These are phyloP conservation scores for Leptopilina syphax DNA, from an alignment of 2,888 invertebrate species.

Conservation along the genomic window DNA sequence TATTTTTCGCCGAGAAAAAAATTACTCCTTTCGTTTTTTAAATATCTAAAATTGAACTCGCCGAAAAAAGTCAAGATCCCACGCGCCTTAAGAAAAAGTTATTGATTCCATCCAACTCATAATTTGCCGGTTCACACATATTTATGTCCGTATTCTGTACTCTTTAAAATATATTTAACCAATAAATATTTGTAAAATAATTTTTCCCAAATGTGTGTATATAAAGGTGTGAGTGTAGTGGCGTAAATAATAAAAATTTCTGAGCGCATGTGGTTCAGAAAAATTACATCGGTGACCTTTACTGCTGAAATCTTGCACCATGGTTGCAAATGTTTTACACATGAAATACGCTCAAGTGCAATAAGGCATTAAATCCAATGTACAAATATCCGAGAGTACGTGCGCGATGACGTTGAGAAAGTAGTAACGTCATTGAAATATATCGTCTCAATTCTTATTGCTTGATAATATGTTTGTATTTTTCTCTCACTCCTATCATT, in stretches of 20 bases:
- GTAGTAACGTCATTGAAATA: slow-evolving; percentile 19
- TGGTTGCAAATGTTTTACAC: slow-evolving; percentile 11
- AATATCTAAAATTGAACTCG: no score
- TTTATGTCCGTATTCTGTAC: not conserved
- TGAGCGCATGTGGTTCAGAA: slow-evolving; percentile 15
- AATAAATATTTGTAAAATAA: slow-evolving; percentile 4
- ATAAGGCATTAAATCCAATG: slow-evolving; percentile 21
- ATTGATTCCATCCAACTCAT: not conserved
- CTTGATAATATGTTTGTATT: not conserved
- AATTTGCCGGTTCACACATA: not conserved
- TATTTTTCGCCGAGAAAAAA: no score
- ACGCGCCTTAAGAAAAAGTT: no score
- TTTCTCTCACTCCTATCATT: not conserved
- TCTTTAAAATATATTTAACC: not conserved
- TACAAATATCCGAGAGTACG: slow-evolving; percentile 18
- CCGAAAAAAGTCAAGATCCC: not conserved
- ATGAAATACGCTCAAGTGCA: slow-evolving; percentile 30
- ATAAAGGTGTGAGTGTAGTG: not conserved
- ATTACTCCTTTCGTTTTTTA: no score
- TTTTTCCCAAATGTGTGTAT: not conserved
- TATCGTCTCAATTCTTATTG: not conserved
- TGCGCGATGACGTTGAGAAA: slow-evolving; percentile 22
- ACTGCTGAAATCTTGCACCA: slow-evolving; percentile 31
- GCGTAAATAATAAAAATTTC: slow-evolving; percentile 17
- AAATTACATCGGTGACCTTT: slow-evolving; percentile 15